Base-by-base conservation (phyloP, 1,140 invertebrate genomes). In the Drosophila auraria region DNA sequence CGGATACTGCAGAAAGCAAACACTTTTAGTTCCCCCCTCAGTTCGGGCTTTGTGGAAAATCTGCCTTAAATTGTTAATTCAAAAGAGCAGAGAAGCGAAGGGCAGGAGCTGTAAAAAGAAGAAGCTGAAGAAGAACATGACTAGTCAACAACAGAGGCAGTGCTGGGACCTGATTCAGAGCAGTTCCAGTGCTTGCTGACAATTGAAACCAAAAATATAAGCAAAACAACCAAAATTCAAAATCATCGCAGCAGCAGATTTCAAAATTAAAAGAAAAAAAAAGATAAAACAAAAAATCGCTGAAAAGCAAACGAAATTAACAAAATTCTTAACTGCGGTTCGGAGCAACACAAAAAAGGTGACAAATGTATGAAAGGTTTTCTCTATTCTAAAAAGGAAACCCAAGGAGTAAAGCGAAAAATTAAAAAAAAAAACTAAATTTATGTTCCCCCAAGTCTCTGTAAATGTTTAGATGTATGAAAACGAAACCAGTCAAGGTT, bases 31-130 rank as follows among this genome's bases (percentile, higher is more conserved):
- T 73, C 66, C 60, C 40, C 40, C 58, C 50, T 76, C 49, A 82
- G 94, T 94, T 95, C 94, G 95, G 94, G 94, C 93, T 94, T 92
- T 92, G 92, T 94, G 94, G 93, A 95, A 95, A 95, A 95, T 95
- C 95, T 95, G 95, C 95, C 94, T 95, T 95, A 94, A 93, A 95
- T 95, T 95, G 94, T 75, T 77, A 44, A 78, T 60, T 50, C 53
- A 45, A 57, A 57, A 44, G 47, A 30, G 64, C 64, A 66, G 42
- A 61, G 5, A 36, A 30, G 42, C 42, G 25, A 38, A 60, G 56
- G 23, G 20, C 14, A 59, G 25, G 23, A 71, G 17, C 42, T 42
- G 53, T 60, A 72, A 44, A 69, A 40, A 49, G 30, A 68, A 75
- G 66, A 51, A 50, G 42, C 68, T 53, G 51, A 69, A 62, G 66